Conservation (phyloP, 2,113 vertebrate genomes). For the Amphiprion ocellaris region DNA sequence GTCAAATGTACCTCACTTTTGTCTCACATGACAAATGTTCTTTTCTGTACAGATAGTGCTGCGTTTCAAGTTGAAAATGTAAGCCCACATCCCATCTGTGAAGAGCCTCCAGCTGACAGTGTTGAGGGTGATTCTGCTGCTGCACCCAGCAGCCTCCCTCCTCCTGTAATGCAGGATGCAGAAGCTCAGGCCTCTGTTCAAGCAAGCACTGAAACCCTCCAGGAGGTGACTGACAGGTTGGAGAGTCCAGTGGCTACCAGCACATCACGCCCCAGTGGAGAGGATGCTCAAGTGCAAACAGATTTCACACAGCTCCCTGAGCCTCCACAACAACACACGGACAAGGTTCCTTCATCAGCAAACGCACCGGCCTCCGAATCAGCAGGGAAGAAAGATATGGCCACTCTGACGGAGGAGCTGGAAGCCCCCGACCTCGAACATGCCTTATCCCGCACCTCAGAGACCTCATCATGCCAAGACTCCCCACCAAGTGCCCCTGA, state of each 20-base stretch:
- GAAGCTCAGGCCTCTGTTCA: conserved; percentile 62
- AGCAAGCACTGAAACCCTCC: conserved; percentile 36
- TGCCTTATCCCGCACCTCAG: conserved; percentile 29
- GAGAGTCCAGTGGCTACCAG: conserved; percentile 20
- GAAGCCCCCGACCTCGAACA: conserved; percentile 23
- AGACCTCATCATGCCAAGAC: conserved; percentile 38
- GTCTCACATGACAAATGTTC: neutral
- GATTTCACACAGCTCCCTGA: conserved; percentile 36
- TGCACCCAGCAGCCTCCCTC: conserved; percentile 24
- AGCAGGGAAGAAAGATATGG: conserved; percentile 65
- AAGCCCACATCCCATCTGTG: conserved; percentile 27
- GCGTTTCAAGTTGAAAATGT: conserved; percentile 31
- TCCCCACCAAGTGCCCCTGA: conserved; percentile 33
- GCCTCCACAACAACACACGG: conserved; percentile 22
- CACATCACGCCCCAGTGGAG: conserved; percentile 39
- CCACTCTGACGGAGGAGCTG: conserved; percentile 77
- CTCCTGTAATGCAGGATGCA: conserved; percentile 33
- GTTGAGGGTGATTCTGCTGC: conserved; percentile 19
- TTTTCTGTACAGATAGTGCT: conserved; percentile 48
- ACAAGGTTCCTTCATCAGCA: conserved; percentile 16
- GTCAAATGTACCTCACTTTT: neutral
- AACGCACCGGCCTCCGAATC: conserved; percentile 13
- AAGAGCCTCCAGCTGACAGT: conserved; percentile 29
- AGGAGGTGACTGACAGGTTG: conserved; percentile 20
- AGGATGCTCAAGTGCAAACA: conserved; percentile 67